phyloP scores from a whole-genome alignment of 2,113 vertebrate genomes.

The Phocoena phocoena region DNA sequence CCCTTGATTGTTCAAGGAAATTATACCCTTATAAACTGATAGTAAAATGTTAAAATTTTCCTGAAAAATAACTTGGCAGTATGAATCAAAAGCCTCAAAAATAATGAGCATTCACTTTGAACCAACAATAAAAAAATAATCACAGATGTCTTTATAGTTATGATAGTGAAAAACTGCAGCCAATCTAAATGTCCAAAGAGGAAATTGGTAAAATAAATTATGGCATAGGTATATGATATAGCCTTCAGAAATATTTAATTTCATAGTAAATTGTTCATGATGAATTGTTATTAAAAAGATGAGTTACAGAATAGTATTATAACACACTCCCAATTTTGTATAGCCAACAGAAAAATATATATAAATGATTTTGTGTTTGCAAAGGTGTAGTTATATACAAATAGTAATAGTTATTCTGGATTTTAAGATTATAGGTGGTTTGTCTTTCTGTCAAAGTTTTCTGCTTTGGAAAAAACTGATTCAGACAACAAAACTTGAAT shows the following conservation, averaged over 20 bases:
- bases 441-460: background rate
- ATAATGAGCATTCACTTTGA: background rate
- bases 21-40: background rate
- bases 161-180: background rate
- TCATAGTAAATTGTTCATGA: background rate
- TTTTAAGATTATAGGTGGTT: background rate
- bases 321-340: background rate
- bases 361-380: background rate
- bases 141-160: background rate
- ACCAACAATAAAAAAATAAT: background rate
- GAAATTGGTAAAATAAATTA: background rate
- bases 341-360: background rate
- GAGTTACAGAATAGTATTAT: background rate
- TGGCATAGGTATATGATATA: background rate
- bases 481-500: conserved; percentile 1
- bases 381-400: background rate
- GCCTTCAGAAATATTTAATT: background rate
- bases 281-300: background rate
- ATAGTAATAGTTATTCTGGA: background rate
- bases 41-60: background rate
- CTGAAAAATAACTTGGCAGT: background rate
- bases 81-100: background rate
- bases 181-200: background rate
- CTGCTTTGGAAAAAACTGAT: background rate
- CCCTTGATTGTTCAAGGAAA: background rate